Percentiles rank a stretch among this genome's conserved stretches.
Conservation (phyloP, 1,140 invertebrate genomes). For the Octopus sinensis region DNA sequence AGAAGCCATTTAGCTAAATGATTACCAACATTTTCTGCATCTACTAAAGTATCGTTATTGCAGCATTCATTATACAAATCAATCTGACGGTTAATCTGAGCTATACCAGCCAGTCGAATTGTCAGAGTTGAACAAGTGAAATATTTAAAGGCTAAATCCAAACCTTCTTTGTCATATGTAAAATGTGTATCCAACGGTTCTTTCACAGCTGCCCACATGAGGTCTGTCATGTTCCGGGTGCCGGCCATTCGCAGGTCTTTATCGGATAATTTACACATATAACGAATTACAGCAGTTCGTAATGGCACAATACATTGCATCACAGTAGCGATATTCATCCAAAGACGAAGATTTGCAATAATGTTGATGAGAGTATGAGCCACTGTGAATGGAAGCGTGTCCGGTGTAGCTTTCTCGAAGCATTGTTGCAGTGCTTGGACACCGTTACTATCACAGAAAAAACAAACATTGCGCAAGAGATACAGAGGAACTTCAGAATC, state of each 20-base stretch:
- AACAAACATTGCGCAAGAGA: constrained; percentile 81
- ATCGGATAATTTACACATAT: constrained; percentile 89
- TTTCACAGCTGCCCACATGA: constrained; percentile 90
- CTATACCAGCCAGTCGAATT: constrained; percentile 83
- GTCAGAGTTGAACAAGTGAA: constrained; percentile 86
- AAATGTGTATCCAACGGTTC: constrained; percentile 83
- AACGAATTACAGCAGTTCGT: constrained; percentile 79
- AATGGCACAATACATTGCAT: constrained; percentile 83
- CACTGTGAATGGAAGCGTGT: constrained; percentile 76
- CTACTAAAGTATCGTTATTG: constrained; percentile 78
- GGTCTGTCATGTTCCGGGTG: constrained; percentile 90
- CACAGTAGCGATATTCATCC: constrained; percentile 86
- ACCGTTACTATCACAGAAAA: constrained; percentile 82
- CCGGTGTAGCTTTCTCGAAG: constrained; percentile 74
- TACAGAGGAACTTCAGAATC: constrained; percentile 89
- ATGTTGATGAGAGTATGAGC: constrained; percentile 87
- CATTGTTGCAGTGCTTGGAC: constrained; percentile 79
- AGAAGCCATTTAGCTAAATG: constrained; percentile 84
- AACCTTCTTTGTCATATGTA: constrained; percentile 82
- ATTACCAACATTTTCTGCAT: constrained; percentile 78
- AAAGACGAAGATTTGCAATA: constrained; percentile 88
- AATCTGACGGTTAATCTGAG: constrained; percentile 92
- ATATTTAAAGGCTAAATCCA: constrained; percentile 90
- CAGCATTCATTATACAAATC: constrained; percentile 82
- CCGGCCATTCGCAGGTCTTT: constrained; percentile 82